Percentiles rank a stretch among this genome's conserved stretches.
Evolutionary conservation across 2,797 vertebrate species (phyloP).

Genomic region (Sebastes reedi): DNA sequence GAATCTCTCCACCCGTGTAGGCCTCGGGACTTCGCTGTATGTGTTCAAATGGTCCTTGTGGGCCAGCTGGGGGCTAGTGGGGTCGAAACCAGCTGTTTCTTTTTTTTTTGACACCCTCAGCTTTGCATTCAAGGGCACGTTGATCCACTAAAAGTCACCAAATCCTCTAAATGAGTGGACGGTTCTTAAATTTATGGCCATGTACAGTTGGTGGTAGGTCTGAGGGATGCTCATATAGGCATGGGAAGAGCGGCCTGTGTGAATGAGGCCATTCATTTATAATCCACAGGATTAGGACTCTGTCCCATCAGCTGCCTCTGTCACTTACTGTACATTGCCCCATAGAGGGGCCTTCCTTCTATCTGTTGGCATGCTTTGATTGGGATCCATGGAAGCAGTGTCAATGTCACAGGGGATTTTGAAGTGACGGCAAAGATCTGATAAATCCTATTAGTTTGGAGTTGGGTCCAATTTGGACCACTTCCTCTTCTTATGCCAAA

Average conservation of each 20-base stretch:
- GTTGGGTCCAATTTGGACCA: slow-evolving; percentile 9
- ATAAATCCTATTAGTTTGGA: slow-evolving; percentile 49
- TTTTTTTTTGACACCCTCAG: slow-evolving; percentile 1
- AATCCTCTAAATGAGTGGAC: slow-evolving; percentile 8
- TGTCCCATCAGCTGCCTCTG: slow-evolving; percentile 66
- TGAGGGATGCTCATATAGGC: slow-evolving; percentile 8
- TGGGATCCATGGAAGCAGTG: slow-evolving; percentile 23
- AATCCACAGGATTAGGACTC: slow-evolving; percentile 64
- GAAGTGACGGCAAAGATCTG: slow-evolving; percentile 46
- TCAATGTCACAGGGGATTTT: slow-evolving; percentile 29
- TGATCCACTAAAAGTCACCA: slow-evolving; percentile 12
- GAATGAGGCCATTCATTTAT: slow-evolving; percentile 64
- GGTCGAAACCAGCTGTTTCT: slow-evolving; percentile 39
- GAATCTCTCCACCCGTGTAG: background rate
- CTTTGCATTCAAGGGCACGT: slow-evolving; percentile 10
- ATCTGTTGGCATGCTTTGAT: slow-evolving; percentile 45
- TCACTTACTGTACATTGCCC: slow-evolving; percentile 55
- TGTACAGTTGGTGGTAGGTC: slow-evolving; percentile 35
- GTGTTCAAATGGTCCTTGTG: background rate
- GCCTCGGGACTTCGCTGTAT: background rate
- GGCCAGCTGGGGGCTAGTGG: slow-evolving; percentile 7
- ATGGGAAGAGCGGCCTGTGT: slow-evolving; percentile 52
- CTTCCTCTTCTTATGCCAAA: slow-evolving; percentile 1
- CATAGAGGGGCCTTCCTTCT: background rate
- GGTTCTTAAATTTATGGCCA: slow-evolving; percentile 9